Base-by-base conservation (phyloP, 1,140 invertebrate genomes). In the Pachypsylla venusta region DNA sequence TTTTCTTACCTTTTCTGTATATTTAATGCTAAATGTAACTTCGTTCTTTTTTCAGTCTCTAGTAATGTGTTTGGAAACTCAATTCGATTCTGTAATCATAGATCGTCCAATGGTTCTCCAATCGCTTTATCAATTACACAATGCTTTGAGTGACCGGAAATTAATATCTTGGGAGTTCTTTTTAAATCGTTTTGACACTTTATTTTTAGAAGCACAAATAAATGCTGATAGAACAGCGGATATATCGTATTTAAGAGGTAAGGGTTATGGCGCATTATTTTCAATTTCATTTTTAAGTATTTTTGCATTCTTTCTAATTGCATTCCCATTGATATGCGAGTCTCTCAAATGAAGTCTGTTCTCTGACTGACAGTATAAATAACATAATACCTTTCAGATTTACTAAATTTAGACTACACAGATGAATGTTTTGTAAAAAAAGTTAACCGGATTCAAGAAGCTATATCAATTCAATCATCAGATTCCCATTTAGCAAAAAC, bases 151-250 rank as follows among this genome's bases (percentile, higher is more conserved):
- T 61, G 90, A 97, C 68, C 77, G 93, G 35, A 82, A 83, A 63
- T 89, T 98, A 61, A 76, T 99, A 5, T 83, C 84, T 1, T 99
- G 96, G 95, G 93, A 98, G 60, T 99, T 99, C 75, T 99, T 99
- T 70, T 77, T 98, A 2, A 93, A 93, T 71, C 80, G 95, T 53
- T 98, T 99, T 71, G 96, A 99, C 69, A 85, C 90, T 0, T 74
- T 99, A 1, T 95, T 94, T 66, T 72, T 99, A 12, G 97, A 99
- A 73, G 89, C 92, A 1, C 93, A 98, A 74, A 84, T 97, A 25
- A 84, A 81, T 67, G 75, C 90, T 61, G 88, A 93, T 67, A 89
- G 87, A 70, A 78, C 77, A 24, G 81, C 84, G 10, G 91, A 92
- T 65, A 81, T 89, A 61, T 74, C 83, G 1, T 89, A 85, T 71